Base-by-base conservation (phyloP, 2,113 vertebrate genomes). In the Mystacornis crossleyi region DNA sequence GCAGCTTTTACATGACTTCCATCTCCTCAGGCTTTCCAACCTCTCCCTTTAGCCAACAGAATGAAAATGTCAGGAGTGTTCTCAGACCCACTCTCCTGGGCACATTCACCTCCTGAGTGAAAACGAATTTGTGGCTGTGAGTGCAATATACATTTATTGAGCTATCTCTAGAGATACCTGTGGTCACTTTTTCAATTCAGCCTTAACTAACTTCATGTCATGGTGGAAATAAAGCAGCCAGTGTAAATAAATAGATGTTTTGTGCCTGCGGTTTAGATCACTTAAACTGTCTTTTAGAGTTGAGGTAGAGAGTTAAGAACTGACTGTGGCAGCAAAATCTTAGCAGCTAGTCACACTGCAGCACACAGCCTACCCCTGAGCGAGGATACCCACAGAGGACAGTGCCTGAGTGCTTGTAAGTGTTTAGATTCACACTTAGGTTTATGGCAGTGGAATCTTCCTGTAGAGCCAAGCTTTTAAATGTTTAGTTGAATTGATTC, bases 1-100 rank as follows among this genome's bases (percentile, higher is more conserved):
- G 67, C 69, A 80, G 81, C 66, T 97, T 96, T 93, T 90, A 73
- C 74, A 64, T 8, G n/a, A 48, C 75, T 86, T 95, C 71, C 73
- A 85, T 53, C 86, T 94, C 78, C 71, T 67, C 73, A 55, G 90
- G 74, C 69, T 91, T 96, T 89, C 50, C 14, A 5, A 17, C 42
- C 48, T 78, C 51, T 91, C 47, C 29, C 47, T 89, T 93, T 87
- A 90, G 87, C 93, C 55, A 84, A 61, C 8, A 14, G 64, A 86
- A 88, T 90, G 71, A 91, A 97, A 89, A 91, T 92, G 80, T 75
- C 69, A 89, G 53, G 86, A 47, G 78, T 93, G 85, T 84, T 92
- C 81, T 80, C 73, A 91, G 82, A 48, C 51, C 43, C 51, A 4
- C 57, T 78, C 6, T 15, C 72, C 69, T 67, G 64, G 64, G 82